Evolutionary conservation across 2,797 vertebrate genomes (phyloP), one percentile per base, ranked within the genome.

Genomic region (Melanotaenia trifasciata): DNA sequence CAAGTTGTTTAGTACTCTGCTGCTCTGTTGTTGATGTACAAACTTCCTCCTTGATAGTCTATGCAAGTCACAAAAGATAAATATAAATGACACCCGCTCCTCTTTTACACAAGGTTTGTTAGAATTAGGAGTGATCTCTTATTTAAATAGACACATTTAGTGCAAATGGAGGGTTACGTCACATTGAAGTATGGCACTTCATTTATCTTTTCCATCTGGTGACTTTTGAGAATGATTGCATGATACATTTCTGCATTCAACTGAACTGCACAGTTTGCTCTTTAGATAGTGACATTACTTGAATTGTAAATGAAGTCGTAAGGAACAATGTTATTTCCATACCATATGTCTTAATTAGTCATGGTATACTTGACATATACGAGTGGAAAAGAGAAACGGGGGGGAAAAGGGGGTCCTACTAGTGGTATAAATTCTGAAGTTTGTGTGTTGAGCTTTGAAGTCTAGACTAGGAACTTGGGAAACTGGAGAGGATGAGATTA

Each of bases 381-480:
- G 28, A 74, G 36, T 47, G 60, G 67, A 22, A 74, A 56, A 36
- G 11, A 30, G 14, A 22, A 56, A 10, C 56, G 67, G 53, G 35
- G 43, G 67, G 47, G 51, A n/a, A n/a, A n/a, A 28, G 12, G 36
- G 65, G 64, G 59, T 54, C 45, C 51, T 66, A 61, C 76, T 87
- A 86, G 80, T 86, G 77, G 68, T 79, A 89, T 73, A 84, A 80
- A 70, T 80, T 65, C 66, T 87, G 32, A 85, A 68, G 71, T 90
- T 88, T 74, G 43, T 69, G 36, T 76, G 64, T 83, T 90, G 84
- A 85, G 60, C 84, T 89, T 84, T 86, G 88, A 90, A 85, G 79
- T 89, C 72, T 82, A 87, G 51, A 87, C 84, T 71, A 58, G 18
- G 70, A 72, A 56, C 30, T 82, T 67, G 57, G 51, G 35, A 76